Evolutionary conservation across 2,113 vertebrate species (phyloP), one percentile per base, ranked within the genome.

Genomic region (Lucifuga dentata): DNA sequence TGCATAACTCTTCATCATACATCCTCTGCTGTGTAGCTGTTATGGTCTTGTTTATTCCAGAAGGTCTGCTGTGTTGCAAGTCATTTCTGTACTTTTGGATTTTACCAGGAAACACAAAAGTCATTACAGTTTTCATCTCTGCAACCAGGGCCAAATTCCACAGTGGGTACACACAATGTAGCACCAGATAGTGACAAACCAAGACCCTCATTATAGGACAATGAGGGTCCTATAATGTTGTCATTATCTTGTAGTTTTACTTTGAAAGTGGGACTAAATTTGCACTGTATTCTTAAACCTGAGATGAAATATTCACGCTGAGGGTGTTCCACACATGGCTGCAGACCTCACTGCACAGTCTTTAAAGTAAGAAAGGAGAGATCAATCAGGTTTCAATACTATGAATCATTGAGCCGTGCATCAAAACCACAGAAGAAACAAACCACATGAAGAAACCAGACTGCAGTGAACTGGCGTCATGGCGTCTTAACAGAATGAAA

Each of bases 401-500:
- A 21, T 62, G 55, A 79, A 71, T 65, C 46, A 60, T 5, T 26
- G 52, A 50, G 64, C 20, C 17, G 15, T 45, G 76, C 67, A 63
- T 49, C 13, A 43, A 74, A 79, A 69, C 84, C 83, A 41, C 85
- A 78, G 78, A 52, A 66, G 51, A 77, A 46, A 76, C 26, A 68
- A 76, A 81, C 85, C 88, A 87, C 86, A 84, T 79, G 43, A 87
- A 77, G 12, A 38, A 44, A 49, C 8, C 52, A 73, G 63, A 60
- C 79, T 43, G 67, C 52, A 59, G 52, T 48, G 56, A 52, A 64
- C 5, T 52, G 49, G 64, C 74, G 60, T 87, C 85, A 82, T 62
- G 36, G 26, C 32, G 10, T 11, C 44, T 50, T 20, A 71, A 62
- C 68, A 73, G 68, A 76, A 70, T 8, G 19, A 51, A 59, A 61